Conservation (phyloP, 2,797 vertebrate species). For the Sebastes minor region DNA sequence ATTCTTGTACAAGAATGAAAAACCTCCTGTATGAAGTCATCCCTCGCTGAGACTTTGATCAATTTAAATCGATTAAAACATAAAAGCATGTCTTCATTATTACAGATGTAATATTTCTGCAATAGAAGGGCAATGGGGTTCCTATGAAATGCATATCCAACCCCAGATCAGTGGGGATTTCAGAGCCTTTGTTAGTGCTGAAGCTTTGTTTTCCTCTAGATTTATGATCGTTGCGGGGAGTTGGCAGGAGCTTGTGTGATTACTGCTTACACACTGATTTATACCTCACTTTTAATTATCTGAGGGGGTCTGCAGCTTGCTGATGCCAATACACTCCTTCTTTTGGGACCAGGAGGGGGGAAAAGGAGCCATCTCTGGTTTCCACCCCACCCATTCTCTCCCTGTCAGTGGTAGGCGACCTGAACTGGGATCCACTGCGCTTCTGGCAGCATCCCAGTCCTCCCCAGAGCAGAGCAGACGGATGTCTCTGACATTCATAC, state of each 20-base stretch:
- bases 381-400: slow-evolving; percentile 30
- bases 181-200: slow-evolving; percentile 68
- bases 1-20: background rate
- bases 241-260: slow-evolving; percentile 81
- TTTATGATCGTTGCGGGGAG: slow-evolving; percentile 78
- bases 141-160: slow-evolving; percentile 64
- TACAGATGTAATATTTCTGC: slow-evolving; percentile 40
- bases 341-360: slow-evolving; percentile 57
- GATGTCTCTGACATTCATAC: slow-evolving; percentile 71
- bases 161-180: slow-evolving; percentile 69
- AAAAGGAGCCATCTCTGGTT: slow-evolving; percentile 48
- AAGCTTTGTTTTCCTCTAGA: slow-evolving; percentile 80
- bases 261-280: slow-evolving; percentile 84
- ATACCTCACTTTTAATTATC: slow-evolving; percentile 87
- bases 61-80: slow-evolving; percentile 39
- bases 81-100: slow-evolving; percentile 29
- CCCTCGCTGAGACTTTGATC: slow-evolving; percentile 1
- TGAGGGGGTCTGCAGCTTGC: slow-evolving; percentile 74
- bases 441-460: slow-evolving; percentile 47
- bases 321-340: slow-evolving; percentile 67
- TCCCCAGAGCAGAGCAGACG: slow-evolving; percentile 62
- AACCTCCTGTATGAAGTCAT: slow-evolving; percentile 31
- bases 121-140: slow-evolving; percentile 28
- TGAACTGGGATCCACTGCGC: slow-evolving; percentile 27
- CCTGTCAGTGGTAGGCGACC: slow-evolving; percentile 36